Conservation (phyloP, 2,113 vertebrate species). For the Pundamilia nyererei region DNA sequence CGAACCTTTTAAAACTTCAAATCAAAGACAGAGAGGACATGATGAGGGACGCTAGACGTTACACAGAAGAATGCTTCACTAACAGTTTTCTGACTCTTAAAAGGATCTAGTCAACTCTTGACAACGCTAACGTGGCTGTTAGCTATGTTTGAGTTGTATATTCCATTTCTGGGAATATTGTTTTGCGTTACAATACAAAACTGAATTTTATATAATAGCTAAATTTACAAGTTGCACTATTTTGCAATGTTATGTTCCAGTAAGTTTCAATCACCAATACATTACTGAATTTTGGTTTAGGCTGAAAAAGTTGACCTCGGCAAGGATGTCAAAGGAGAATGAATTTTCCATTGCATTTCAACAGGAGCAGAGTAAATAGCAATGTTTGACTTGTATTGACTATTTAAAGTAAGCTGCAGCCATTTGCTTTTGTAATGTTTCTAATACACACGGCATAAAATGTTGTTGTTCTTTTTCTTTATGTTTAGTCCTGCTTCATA, state of each 20-base stretch:
- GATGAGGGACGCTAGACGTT: not conserved
- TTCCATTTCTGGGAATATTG: not conserved
- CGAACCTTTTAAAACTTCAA: not conserved
- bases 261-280: not conserved
- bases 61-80: not conserved
- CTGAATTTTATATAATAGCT: not conserved
- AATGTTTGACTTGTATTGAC: not conserved
- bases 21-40: not conserved
- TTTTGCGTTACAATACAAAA: not conserved
- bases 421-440: not conserved
- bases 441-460: not conserved
- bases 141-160: not conserved
- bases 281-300: not conserved
- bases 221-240: not conserved
- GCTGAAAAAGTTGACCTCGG: not conserved
- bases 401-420: not conserved
- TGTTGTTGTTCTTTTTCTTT: accelerated
- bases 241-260: not conserved
- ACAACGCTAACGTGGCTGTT: not conserved
- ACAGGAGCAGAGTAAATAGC: not conserved
- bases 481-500: not conserved
- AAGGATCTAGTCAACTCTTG: not conserved
- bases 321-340: not conserved
- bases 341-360: not conserved
- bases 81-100: not conserved